Base-by-base conservation (phyloP, 2,113 vertebrate genomes). In the Kryptolebias marmoratus region DNA sequence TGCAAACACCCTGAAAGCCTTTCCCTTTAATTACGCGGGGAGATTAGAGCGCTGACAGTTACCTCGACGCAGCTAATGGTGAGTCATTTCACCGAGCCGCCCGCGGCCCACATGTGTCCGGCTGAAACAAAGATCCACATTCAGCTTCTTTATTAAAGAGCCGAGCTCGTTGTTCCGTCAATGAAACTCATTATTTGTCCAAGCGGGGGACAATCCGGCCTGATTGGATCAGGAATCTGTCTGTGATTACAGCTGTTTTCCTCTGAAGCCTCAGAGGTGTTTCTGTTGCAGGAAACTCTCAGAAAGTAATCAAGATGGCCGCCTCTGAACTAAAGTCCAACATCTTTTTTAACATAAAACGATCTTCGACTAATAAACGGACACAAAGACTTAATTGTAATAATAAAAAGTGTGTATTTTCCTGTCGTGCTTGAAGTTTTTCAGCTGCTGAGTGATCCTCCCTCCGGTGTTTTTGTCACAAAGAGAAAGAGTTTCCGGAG, bases 1-100 rank as follows among this genome's bases (percentile, higher is more conserved):
- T 77, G 71, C 83, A 87, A 91, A 86, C 86, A 89, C n/a, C 60
- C 66, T 64, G 69, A 87, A 83, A 83, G 73, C 81, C 44, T 64
- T 77, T 75, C 73, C 22, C 81, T 88, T 80, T 81, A 85, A 88
- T 88, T 77, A 87, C 50, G 45, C 66, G 75, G 62, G 16, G 73
- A 84, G 84, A 87, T 87, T 86, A 82, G 75, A 45, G 50, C 5
- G 83, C 28, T 86, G 87, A 90, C 84, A 85, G 87, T 79, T 64
- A 57, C 84, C 73, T 88, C 75, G 81, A 65, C 80, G 73, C 80
- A 64, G 81, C 71, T 82, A 83, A 87, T 74, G 70, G 65, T 87
- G 87, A 89, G 75, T 89, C 81, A 85, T 79, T 81, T 80, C 74
- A 68, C 71, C 36, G 81, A 81, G 80, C 75, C 64, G 73, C 86